A percentile compares a stretch with the other conserved stretches of the same genome.
Evolutionary conservation across 1,140 invertebrate genomes (phyloP).

Genomic region (Colletes latitarsis): DNA sequence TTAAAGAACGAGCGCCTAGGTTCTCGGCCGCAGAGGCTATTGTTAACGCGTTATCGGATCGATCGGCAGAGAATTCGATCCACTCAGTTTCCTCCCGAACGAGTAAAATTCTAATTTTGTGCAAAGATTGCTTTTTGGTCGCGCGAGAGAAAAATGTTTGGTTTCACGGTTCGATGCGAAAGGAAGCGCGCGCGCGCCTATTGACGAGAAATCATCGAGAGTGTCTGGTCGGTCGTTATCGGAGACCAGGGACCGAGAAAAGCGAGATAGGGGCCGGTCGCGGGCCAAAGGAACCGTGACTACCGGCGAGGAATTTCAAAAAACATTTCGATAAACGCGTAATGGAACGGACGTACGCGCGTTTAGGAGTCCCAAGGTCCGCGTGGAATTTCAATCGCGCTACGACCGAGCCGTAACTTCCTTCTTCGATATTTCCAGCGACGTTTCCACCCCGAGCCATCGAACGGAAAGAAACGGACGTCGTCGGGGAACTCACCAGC

Average conservation of each 20-base stretch:
- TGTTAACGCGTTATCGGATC: too few species aligned
- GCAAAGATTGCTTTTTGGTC: not conserved
- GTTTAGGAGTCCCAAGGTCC: slow-evolving; percentile 32
- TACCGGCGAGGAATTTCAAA: slow-evolving; percentile 37
- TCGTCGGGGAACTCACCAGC: slow-evolving; percentile 65
- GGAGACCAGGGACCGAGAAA: slow-evolving; percentile 12
- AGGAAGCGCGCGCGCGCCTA: not conserved
- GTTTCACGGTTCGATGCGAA: slow-evolving; percentile 24
- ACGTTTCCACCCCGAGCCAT: not conserved
- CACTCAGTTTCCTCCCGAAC: too few species aligned
- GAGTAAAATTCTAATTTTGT: not conserved
- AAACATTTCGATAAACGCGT: slow-evolving; percentile 41
- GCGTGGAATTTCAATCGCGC: slow-evolving; percentile 33
- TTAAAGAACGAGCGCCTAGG: not conserved
- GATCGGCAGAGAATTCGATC: too few species aligned
- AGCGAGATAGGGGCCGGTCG: slow-evolving; percentile 6
- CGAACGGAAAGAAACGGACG: too few species aligned
- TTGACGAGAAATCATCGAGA: slow-evolving; percentile 1
- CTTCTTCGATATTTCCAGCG: not conserved
- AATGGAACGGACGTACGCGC: not conserved
- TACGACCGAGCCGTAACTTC: not conserved
- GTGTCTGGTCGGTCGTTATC: slow-evolving; percentile 32
- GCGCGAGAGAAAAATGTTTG: not conserved
- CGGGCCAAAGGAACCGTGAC: not conserved
- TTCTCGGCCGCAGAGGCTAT: not conserved